Evolutionary conservation across 2,797 vertebrate species (phyloP), one percentile per base, ranked within the genome.

Genomic region (Mormyrus hasselquistii): DNA sequence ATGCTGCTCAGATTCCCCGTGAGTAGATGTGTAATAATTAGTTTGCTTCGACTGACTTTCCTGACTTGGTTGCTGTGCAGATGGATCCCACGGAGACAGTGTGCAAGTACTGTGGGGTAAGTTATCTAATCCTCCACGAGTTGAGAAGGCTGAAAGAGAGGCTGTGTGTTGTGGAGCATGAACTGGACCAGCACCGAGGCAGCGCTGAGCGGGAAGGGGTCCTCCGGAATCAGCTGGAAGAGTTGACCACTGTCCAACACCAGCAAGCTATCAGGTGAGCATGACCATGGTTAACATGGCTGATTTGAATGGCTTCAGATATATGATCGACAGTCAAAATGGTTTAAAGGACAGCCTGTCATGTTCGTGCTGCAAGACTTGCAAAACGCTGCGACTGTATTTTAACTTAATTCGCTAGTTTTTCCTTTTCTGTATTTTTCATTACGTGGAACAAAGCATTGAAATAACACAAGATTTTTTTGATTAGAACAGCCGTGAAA

Each of bases 121-220:
- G 97, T 95, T 98, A 98, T 92, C 92, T 99, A 90, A 97, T 97
- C 89, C 96, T 97, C 89, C 96, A 97, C 0, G 97, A 98, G 91
- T 97, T 99, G 92, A 97, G 97, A 88, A 91, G 93, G 90, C 96
- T 99, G 93, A 94, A 96, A 91, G 95, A 95, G 85, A 96, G 93
- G 92, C 89, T 98, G 3, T 94, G 93, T 91, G 94, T 95, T 0
- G 89, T 96, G 94, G 95, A 98, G 93, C 93, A 93, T 88, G 94
- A 97, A 91, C 92, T 98, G 62, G 94, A 95, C 69, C 93, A 94
- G 82, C 94, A 95, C 47, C 94, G 95, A 92, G 95, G 94, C 88
- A 95, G 95, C 0, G 14, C 93, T 2, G 88, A 95, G 82, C 94
- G 96, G 88, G 97, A 97, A 92, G 96, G 94, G 91, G 93, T 88